A percentile compares a stretch with the other conserved stretches of the same genome.
phyloP scores from a whole-genome alignment of 2,797 vertebrate species.

The Balearica regulorum region DNA sequence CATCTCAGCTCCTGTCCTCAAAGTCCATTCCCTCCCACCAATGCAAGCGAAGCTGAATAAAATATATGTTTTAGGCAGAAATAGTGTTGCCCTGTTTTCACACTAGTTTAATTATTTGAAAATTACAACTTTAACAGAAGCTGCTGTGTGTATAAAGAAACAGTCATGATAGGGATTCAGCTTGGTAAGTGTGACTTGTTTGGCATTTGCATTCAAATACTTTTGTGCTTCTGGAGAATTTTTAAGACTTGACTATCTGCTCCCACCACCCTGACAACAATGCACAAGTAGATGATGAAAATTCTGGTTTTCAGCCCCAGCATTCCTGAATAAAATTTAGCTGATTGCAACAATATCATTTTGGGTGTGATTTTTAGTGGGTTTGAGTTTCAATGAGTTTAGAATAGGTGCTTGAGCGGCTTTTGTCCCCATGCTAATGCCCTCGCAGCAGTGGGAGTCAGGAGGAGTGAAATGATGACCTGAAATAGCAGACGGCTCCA shows the following conservation, averaged over 20 bases:
- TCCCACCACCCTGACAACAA: background rate
- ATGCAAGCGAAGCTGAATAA: background rate
- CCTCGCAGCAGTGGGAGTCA: slow-evolving; percentile 20
- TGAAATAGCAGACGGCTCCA: slow-evolving; percentile 50
- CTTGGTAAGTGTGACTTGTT: background rate
- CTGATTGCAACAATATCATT: slow-evolving; percentile 37
- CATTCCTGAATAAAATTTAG: slow-evolving; percentile 60
- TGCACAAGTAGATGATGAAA: background rate
- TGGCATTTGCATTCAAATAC: slow-evolving; percentile 48
- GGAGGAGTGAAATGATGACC: slow-evolving; percentile 52
- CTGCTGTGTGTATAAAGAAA: background rate
- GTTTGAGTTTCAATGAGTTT: slow-evolving; percentile 51
- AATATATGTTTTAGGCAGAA: background rate
- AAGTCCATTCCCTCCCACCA: background rate
- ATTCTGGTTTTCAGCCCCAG: slow-evolving; percentile 27
- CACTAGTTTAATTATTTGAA: background rate
- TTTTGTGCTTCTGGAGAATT: slow-evolving; percentile 4
- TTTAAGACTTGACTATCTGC: background rate
- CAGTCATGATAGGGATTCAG: background rate
- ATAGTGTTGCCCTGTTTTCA: background rate
- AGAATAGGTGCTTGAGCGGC: slow-evolving; percentile 45
- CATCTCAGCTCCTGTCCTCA: background rate
- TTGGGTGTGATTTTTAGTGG: slow-evolving; percentile 53
- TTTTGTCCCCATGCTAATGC: slow-evolving; percentile 51
- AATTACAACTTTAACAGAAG: background rate